These are phyloP conservation scores for Cephus runcator DNA, from an alignment of 2,888 invertebrate genomes.

Conservation along the genomic window DNA sequence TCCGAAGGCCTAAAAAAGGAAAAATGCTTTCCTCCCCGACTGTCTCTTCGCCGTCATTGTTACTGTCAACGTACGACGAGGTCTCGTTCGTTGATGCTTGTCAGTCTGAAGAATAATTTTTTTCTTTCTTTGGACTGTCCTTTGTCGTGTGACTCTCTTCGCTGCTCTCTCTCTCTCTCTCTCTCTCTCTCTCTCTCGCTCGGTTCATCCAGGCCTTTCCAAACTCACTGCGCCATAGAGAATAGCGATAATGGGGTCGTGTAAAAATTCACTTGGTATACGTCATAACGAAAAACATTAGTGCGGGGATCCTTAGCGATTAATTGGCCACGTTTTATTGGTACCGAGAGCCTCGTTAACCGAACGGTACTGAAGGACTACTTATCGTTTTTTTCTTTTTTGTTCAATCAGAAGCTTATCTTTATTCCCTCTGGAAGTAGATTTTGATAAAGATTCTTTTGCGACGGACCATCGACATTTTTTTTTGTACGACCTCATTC, in stretches of 20 bases:
- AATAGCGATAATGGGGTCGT: not conserved
- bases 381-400: not conserved
- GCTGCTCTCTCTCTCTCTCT: too few relatives aligned
- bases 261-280: not conserved
- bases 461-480: too few relatives aligned
- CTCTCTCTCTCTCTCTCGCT: not conserved
- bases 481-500: too few relatives aligned
- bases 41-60: not conserved
- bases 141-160: too few relatives aligned
- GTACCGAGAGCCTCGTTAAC: not conserved
- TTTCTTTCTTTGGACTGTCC: not conserved
- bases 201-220: too few relatives aligned
- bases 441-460: too few relatives aligned
- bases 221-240: not conserved
- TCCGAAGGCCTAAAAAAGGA: not conserved
- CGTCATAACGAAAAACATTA: not conserved
- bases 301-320: not conserved
- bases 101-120: not conserved
- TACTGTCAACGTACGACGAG: not conserved
- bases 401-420: not conserved
- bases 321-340: not conserved
- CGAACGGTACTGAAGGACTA: not conserved
- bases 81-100: too few relatives aligned
- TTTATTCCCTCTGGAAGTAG: not conserved
- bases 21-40: not conserved